A percentile compares a stretch with the other conserved stretches of the same genome.
phyloP scores from a whole-genome alignment of 1,140 invertebrate genomes.

The Aporrectodea caliginosa region DNA sequence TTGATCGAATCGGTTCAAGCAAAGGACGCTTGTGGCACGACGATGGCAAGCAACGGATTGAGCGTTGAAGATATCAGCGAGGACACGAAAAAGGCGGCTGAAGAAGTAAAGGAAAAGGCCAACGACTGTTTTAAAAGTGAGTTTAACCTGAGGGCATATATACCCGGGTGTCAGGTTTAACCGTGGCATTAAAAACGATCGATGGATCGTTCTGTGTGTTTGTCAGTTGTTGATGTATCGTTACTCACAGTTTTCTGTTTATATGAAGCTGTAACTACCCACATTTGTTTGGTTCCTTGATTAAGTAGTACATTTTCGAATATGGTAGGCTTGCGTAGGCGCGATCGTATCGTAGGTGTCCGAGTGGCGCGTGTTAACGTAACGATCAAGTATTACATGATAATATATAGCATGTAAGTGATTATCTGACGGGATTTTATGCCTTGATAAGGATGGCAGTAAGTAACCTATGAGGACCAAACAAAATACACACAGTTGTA shows the following conservation, averaged over 20 bases:
- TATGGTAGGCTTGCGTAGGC: not conserved
- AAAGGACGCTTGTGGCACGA: not conserved
- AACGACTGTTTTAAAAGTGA: constrained; percentile 83
- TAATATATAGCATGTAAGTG: too few relatives aligned
- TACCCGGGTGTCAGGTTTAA: not conserved
- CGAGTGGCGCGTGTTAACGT: too few relatives aligned
- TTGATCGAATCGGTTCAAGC: not conserved
- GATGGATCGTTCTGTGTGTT: not conserved
- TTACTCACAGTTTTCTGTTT: not conserved
- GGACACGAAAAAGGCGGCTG: constrained; percentile 60
- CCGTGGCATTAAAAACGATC: not conserved
- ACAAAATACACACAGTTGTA: too few relatives aligned
- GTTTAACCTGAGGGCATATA: constrained; percentile 40
- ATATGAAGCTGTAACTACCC: not conserved
- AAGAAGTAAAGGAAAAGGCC: constrained; percentile 75
- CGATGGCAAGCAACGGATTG: not conserved
- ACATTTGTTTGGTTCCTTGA: constrained; percentile 2
- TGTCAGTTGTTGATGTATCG: not conserved
- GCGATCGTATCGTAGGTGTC: too few relatives aligned
- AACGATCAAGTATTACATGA: too few relatives aligned
- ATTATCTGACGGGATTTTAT: too few relatives aligned
- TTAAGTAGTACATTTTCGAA: not conserved
- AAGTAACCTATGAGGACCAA: too few relatives aligned
- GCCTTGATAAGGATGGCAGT: too few relatives aligned
- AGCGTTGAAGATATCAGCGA: constrained; percentile 38